Evolutionary conservation across 1,140 invertebrate genomes (phyloP).

Genomic region (Drosophila pachea): DNA sequence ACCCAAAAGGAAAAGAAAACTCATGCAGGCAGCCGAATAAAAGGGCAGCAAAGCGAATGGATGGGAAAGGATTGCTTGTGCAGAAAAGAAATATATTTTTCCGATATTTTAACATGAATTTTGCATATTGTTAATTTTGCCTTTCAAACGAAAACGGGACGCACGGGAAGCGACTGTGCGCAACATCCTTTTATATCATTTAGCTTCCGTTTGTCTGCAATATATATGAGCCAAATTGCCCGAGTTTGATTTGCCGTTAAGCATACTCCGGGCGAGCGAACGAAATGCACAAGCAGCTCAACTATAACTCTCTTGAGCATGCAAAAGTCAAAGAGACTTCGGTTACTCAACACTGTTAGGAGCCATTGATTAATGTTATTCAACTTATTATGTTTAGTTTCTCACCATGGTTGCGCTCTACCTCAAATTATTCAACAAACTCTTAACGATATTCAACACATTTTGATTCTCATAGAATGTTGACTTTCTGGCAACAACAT

Average conservation of each 20-base stretch:
- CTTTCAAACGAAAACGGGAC: conserved; percentile 62
- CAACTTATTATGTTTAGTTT: neutral
- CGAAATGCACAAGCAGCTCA: neutral
- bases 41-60: conserved; percentile 18
- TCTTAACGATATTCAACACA: neutral
- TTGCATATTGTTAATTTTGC: conserved; percentile 77
- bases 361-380: neutral
- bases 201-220: conserved; percentile 49
- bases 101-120: conserved; percentile 77
- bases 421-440: neutral
- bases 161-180: conserved; percentile 7
- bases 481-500: neutral
- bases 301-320: conserved; percentile 10
- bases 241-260: conserved; percentile 14
- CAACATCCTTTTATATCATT: conserved; percentile 59
- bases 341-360: too few relatives aligned
- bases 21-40: conserved; percentile 52
- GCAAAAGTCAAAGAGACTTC: neutral
- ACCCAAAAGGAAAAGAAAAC: conserved; percentile 58
- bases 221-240: conserved; percentile 15
- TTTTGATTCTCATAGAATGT: neutral
- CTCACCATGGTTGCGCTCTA: too few relatives aligned
- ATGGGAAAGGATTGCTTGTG: conserved; percentile 66
- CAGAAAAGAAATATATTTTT: conserved; percentile 75
- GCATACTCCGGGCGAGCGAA: neutral